phyloP scores from a whole-genome alignment of 2,797 vertebrate genomes.

The Trichosurus vulpecula region DNA sequence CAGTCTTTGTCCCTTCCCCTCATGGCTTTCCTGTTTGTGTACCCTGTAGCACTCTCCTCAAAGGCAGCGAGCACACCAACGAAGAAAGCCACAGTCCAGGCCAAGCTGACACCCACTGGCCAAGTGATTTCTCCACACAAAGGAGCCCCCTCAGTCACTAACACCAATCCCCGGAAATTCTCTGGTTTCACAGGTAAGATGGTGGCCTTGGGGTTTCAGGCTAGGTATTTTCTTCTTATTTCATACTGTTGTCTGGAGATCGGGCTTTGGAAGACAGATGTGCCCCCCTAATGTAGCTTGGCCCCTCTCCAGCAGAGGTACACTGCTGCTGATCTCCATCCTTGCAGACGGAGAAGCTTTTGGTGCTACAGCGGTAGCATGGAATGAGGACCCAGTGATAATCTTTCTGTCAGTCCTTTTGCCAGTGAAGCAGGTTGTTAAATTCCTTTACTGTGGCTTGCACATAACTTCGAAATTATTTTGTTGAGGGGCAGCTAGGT shows the following conservation, averaged over 20 bases:
- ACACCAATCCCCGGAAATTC: slow-evolving; percentile 94
- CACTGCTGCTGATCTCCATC: background rate
- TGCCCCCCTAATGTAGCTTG: background rate
- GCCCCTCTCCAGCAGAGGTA: slow-evolving; percentile 9
- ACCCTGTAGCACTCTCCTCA: slow-evolving; percentile 89
- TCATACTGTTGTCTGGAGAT: background rate
- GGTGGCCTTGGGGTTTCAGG: background rate
- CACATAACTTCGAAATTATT: background rate
- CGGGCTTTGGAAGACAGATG: slow-evolving; percentile 14
- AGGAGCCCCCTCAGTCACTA: slow-evolving; percentile 79
- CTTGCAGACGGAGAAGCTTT: background rate
- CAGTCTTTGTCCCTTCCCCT: background rate
- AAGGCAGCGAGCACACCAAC: slow-evolving; percentile 91
- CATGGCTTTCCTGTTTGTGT: slow-evolving; percentile 21
- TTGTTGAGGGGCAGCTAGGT: too few relatives aligned
- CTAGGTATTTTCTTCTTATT: background rate
- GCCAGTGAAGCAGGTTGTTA: slow-evolving; percentile 6
- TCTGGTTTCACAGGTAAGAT: slow-evolving; percentile 94
- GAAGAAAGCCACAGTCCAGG: slow-evolving; percentile 91
- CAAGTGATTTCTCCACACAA: slow-evolving; percentile 85
- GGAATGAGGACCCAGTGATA: background rate
- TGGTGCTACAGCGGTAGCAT: background rate
- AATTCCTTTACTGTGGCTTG: slow-evolving; percentile 9
- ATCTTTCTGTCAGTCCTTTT: slow-evolving; percentile 32
- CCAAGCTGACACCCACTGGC: slow-evolving; percentile 89